These are phyloP conservation scores for Scatophagus argus DNA, from an alignment of 2,113 vertebrate genomes.

Conservation along the genomic window DNA sequence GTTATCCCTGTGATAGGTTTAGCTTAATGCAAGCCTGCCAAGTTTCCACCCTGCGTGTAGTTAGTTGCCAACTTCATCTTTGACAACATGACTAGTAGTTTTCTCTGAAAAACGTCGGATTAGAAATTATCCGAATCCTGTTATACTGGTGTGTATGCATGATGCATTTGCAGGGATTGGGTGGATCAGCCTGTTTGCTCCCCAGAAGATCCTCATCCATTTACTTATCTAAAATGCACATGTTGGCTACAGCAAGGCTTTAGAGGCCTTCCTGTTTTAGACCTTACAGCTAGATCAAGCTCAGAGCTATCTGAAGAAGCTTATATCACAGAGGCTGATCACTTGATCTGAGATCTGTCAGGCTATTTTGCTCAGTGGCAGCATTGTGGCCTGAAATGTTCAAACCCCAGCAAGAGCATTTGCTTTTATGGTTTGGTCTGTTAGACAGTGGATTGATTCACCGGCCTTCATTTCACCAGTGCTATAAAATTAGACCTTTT, in stretches of 20 bases:
- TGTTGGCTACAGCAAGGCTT: constrained; percentile 43
- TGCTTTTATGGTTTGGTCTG: constrained; percentile 30
- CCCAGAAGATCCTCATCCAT: constrained; percentile 8
- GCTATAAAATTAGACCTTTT: constrained; percentile 30
- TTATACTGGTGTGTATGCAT: constrained; percentile 53
- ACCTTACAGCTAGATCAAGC: constrained; percentile 25
- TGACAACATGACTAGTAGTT: constrained; percentile 64
- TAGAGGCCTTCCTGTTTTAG: constrained; percentile 55
- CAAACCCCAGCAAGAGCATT: constrained; percentile 38
- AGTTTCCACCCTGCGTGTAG: constrained; percentile 42
- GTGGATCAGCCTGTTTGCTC: constrained; percentile 33
- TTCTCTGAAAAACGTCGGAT: constrained; percentile 55
- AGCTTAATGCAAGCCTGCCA: constrained; percentile 47
- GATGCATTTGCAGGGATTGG: constrained; percentile 22
- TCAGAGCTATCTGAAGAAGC: constrained; percentile 32
- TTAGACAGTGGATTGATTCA: constrained; percentile 46
- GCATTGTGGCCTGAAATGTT: constrained; percentile 43
- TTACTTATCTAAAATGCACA: constrained; percentile 37
- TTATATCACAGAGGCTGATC: constrained; percentile 41
- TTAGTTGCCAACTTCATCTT: constrained; percentile 55
- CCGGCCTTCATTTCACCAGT: constrained; percentile 17
- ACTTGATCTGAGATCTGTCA: constrained; percentile 51
- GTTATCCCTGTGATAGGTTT: constrained; percentile 47
- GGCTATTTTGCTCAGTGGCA: constrained; percentile 42
- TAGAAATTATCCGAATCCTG: constrained; percentile 70